Percentiles rank a stretch among this genome's conserved stretches.
Evolutionary conservation across 2,113 vertebrate genomes (phyloP).

Genomic region (Perca schrenkii): DNA sequence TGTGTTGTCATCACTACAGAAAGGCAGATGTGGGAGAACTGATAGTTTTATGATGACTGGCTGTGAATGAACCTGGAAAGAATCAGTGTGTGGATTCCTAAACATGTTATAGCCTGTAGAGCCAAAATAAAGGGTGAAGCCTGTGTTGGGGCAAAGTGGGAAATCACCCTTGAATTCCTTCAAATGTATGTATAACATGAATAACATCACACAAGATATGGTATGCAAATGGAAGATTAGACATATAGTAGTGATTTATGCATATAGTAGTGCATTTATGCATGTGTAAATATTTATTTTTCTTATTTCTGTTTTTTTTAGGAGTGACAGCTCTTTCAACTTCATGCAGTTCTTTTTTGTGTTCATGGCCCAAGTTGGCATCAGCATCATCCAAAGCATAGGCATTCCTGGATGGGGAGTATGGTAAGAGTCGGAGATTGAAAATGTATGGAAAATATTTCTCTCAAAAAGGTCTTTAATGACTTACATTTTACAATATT

Average conservation of each 20-base stretch:
- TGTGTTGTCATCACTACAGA: background rate
- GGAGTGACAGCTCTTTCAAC: conserved; percentile 98
- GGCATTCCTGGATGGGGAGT: conserved; percentile 99
- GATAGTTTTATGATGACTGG: background rate
- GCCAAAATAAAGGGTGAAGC: background rate
- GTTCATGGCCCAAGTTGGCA: conserved; percentile 97
- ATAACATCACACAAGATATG: background rate
- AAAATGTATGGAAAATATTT: background rate
- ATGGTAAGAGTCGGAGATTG: conserved; percentile 88
- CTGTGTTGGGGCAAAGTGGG: background rate
- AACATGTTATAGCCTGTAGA: background rate
- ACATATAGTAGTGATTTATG: background rate
- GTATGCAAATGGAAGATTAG: background rate
- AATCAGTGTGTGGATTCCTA: background rate
- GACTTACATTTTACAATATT: background rate
- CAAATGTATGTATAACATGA: background rate
- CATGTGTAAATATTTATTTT: background rate
- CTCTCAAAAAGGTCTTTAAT: background rate
- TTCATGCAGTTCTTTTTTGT: conserved; percentile 99
- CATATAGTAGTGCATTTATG: background rate
- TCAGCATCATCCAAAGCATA: conserved; percentile 95
- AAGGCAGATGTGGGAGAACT: background rate
- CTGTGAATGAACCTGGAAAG: background rate
- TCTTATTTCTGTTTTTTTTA: conserved; percentile 56
- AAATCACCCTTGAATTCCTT: background rate